These are phyloP conservation scores for Dendrolimus punctatus DNA, from an alignment of 1,140 invertebrate genomes.

Conservation along the genomic window DNA sequence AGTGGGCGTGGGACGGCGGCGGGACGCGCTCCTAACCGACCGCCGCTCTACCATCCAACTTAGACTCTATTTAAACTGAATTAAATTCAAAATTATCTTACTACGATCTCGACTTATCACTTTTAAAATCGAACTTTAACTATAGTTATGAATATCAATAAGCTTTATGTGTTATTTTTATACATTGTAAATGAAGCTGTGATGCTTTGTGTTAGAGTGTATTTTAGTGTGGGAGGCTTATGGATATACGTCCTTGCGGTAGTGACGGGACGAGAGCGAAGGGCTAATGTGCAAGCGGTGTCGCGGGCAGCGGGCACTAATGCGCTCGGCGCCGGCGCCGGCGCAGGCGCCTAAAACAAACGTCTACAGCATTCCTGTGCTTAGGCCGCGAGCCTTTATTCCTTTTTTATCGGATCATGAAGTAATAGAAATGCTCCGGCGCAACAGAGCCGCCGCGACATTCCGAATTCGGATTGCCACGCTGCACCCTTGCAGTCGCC, in stretches of 20 bases:
- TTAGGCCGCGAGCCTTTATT: constrained; percentile 53
- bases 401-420: constrained; percentile 64
- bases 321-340: constrained; percentile 63
- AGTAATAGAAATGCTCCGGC: constrained; percentile 57
- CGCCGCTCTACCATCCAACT: neutral
- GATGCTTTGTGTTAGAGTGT: neutral
- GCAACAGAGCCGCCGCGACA: constrained; percentile 49
- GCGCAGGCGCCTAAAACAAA: constrained; percentile 41
- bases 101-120: too few species aligned
- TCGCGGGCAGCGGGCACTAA: constrained; percentile 41
- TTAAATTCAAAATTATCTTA: neutral
- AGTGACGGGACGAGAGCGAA: constrained; percentile 1
- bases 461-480: neutral
- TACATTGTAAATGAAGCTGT: too few species aligned
- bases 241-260: neutral
- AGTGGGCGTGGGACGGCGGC: constrained; percentile 44
- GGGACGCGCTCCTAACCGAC: constrained; percentile 5
- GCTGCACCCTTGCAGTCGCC: neutral
- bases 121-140: too few species aligned
- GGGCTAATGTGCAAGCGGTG: constrained; percentile 56
- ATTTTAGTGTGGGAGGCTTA: neutral
- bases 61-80: neutral
- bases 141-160: too few species aligned
- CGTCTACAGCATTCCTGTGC: constrained; percentile 61
- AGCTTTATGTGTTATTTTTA: too few species aligned